phyloP scores from a whole-genome alignment of 2,797 vertebrate genomes.

The Diglossa cyanea region DNA sequence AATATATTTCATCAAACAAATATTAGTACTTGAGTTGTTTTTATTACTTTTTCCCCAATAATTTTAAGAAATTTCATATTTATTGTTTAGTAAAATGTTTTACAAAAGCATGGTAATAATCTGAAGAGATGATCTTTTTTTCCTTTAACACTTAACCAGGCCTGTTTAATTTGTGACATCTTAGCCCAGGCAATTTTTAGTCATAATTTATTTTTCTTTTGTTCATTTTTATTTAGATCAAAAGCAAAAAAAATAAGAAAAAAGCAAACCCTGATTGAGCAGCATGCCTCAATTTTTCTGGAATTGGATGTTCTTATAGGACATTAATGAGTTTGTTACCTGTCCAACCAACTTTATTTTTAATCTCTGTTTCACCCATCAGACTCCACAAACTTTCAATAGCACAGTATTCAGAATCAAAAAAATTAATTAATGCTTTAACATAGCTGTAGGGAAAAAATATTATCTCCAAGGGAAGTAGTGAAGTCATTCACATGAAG shows the following conservation, averaged over 20 bases:
- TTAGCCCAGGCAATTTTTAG: background rate
- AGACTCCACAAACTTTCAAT: background rate
- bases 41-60: background rate
- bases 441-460: background rate
- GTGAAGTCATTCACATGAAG: background rate
- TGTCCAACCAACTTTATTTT: background rate
- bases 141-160: background rate
- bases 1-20: background rate
- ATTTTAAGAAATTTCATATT: background rate
- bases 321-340: background rate
- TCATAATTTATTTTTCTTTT: accelerated
- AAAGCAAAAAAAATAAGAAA: background rate
- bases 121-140: background rate
- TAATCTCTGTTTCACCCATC: background rate
- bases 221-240: background rate
- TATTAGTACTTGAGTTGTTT: background rate
- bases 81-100: background rate
- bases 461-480: background rate
- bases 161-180: background rate
- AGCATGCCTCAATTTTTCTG: background rate
- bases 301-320: background rate
- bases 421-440: background rate
- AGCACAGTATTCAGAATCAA: background rate
- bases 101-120: background rate
- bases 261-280: accelerated